Evolutionary conservation across 1,140 invertebrate species (phyloP), one percentile per base, ranked within the genome.

Genomic region (Lucilia sericata): DNA sequence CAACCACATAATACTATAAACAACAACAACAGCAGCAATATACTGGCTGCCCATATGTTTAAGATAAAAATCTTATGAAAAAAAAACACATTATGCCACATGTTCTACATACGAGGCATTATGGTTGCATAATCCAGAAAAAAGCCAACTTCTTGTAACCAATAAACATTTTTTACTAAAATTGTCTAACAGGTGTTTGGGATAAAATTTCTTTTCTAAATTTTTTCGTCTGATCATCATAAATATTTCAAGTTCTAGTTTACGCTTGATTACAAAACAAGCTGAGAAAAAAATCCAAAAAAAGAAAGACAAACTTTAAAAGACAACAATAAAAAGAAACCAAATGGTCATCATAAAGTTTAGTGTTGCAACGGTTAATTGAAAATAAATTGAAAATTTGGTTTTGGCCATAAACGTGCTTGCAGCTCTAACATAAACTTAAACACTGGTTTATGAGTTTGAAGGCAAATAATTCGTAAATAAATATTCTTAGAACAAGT

Each of bases 241-340:
- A 70, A 70, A 70, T 70, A 70, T 70, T 70, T 70, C 65, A 70
- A 70, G 65, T 70, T 70, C 65, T 70, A 70, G 65, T 70, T 70
- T 70, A 21, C 19, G 65, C 65, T 70, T 70, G 17, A 70, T 42
- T 42, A 42, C 42, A 21, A 70, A 70, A 70, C 19, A 70, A 70
- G 8, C n/a, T 25, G n/a, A 17, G 51, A 13, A 14, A 70, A 70
- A 19, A 19, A 70, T 21, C 55, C 1, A 65, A 65, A 70, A 70
- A 70, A 70, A 70, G n/a, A 70, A 70, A 70, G n/a, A 70, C 65
- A 21, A 21, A 60, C 14, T 60, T 60, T n/a, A 60, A 25, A n/a
- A 70, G 19, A 21, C 65, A 21, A n/a, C 60, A 65, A 17, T n/a
- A 70, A 70, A 60, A 60, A 30, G 25, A 30, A 3, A 60, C 55